phyloP scores from a whole-genome alignment of 2,888 invertebrate species.

The Sesamia inferens region DNA sequence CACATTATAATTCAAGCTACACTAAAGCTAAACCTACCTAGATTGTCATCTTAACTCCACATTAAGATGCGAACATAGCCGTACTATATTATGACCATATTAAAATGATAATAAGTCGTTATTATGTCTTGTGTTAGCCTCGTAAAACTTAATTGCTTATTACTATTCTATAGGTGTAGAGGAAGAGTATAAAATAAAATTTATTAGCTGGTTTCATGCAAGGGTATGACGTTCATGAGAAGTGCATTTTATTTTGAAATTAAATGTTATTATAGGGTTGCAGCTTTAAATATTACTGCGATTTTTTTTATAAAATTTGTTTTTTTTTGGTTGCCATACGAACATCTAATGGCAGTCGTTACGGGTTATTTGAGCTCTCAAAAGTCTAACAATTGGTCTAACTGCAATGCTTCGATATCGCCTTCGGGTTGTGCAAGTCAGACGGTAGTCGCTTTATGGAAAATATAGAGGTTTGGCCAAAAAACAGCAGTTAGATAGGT shows the following conservation, averaged over 20 bases:
- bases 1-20: conserved; percentile 42
- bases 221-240: conserved; percentile 19
- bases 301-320: not conserved
- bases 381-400: too few relatives aligned
- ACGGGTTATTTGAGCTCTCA: too few relatives aligned
- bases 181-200: conserved; percentile 58
- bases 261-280: not conserved
- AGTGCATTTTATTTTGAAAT: conserved; percentile 31
- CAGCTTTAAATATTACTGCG: not conserved
- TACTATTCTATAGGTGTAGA: conserved; percentile 63
- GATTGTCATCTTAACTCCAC: conserved; percentile 51
- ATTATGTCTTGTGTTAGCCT: conserved; percentile 63
- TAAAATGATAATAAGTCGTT: conserved; percentile 66
- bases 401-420: too few relatives aligned
- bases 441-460: too few relatives aligned
- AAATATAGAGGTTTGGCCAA: too few relatives aligned
- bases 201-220: conserved; percentile 44
- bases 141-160: conserved; percentile 68
- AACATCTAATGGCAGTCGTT: too few relatives aligned
- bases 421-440: too few relatives aligned
- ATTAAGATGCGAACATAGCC: conserved; percentile 59
- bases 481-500: too few relatives aligned
- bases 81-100: conserved; percentile 65
- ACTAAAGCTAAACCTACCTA: conserved; percentile 51
- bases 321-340: too few relatives aligned